Evolutionary conservation across 2,888 invertebrate genomes (phyloP).

Genomic region (Chouioia cunea): DNA sequence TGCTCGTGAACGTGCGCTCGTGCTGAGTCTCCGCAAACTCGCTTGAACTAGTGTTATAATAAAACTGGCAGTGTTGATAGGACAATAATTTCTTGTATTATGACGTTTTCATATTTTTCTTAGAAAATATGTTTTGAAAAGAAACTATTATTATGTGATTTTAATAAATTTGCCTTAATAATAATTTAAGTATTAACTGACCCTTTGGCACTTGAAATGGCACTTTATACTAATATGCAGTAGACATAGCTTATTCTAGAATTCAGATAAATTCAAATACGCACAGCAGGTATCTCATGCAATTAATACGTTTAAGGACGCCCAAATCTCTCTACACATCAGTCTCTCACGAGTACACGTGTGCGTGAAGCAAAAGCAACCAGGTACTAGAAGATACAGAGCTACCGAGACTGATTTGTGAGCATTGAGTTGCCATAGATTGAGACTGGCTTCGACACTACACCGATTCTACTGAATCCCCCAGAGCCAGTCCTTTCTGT

Average conservation of each 20-base stretch:
- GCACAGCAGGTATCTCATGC: background rate
- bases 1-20: background rate
- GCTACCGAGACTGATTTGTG: constrained; percentile 59
- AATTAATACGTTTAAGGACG: background rate
- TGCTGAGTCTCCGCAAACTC: constrained; percentile 26
- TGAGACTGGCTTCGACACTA: constrained; percentile 57
- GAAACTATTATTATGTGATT: no score
- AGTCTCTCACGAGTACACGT: no score
- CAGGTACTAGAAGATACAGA: background rate
- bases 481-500: constrained; percentile 61
- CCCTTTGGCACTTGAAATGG: no score
- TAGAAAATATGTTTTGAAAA: no score
- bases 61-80: no score
- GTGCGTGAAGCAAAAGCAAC: background rate
- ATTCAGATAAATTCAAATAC: constrained; percentile 6
- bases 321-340: background rate
- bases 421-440: constrained; percentile 61
- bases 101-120: no score
- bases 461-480: constrained; percentile 49
- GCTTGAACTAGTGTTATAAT: constrained; percentile 2
- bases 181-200: no score
- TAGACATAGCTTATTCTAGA: no score
- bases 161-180: no score
- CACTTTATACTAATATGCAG: no score
- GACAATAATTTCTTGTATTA: no score